phyloP scores from a whole-genome alignment of 2,797 vertebrate genomes.

The Siniperca scherzeri region DNA sequence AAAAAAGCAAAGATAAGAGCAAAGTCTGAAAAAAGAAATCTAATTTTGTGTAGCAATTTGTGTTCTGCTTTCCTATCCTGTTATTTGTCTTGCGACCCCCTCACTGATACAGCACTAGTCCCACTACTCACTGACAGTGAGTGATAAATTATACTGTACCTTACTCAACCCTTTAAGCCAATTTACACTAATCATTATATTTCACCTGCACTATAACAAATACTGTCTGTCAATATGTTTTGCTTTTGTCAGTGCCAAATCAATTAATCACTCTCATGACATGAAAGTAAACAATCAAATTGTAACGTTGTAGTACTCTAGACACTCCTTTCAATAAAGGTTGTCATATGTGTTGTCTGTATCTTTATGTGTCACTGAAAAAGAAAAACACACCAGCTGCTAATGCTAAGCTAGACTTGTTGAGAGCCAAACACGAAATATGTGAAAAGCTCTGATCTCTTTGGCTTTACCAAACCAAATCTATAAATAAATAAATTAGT shows the following conservation, averaged over 20 bases:
- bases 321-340: neutral
- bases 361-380: neutral
- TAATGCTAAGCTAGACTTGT: neutral
- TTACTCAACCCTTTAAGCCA: neutral
- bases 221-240: neutral
- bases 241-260: neutral
- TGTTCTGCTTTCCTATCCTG: neutral
- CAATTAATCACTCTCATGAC: neutral
- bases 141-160: neutral
- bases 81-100: neutral
- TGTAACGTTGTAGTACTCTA: neutral
- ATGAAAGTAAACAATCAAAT: neutral
- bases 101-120: too few relatives aligned
- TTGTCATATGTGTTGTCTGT: neutral
- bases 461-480: neutral
- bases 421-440: neutral
- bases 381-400: neutral
- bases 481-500: neutral
- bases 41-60: neutral
- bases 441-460: slow-evolving; percentile 8
- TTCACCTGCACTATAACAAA: neutral
- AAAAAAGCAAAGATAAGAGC: neutral
- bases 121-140: neutral
- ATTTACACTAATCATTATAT: neutral
- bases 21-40: neutral